Evolutionary conservation across 2,113 vertebrate species (phyloP).

Genomic region (Narcine bancroftii): DNA sequence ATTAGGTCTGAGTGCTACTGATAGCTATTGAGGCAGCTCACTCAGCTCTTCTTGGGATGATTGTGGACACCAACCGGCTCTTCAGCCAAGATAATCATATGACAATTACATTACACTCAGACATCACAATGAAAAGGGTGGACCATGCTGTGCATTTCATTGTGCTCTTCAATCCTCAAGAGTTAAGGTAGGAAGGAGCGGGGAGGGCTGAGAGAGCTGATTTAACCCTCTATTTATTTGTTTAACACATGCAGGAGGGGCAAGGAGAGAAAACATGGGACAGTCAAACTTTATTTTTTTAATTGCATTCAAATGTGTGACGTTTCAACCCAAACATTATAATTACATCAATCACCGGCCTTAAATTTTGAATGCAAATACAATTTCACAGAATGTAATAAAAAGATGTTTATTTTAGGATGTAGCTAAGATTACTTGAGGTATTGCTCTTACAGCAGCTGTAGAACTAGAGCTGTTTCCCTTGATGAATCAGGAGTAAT

Average conservation of each 20-base stretch:
- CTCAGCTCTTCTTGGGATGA: too few species aligned
- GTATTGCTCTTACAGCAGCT: background rate
- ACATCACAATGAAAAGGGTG: slow-evolving; percentile 8
- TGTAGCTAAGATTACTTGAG: background rate
- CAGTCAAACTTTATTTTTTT: background rate
- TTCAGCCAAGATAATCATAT: slow-evolving; percentile 29
- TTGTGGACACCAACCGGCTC: slow-evolving; percentile 36
- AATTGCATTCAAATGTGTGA: background rate
- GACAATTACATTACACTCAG: slow-evolving; percentile 32
- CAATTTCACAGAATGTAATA: background rate
- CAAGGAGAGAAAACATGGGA: too few species aligned
- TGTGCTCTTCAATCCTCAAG: background rate
- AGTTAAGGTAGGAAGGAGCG: background rate
- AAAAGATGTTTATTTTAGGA: slow-evolving; percentile 4
- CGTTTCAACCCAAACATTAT: background rate
- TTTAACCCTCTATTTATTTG: background rate
- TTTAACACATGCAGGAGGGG: background rate
- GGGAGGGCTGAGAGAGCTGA: background rate
- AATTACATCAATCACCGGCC: background rate
- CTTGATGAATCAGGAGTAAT: too few species aligned
- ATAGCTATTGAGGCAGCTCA: too few species aligned
- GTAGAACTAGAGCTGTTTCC: background rate
- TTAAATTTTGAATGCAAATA: background rate
- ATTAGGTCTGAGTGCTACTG: too few species aligned
- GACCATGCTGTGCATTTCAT: background rate